A percentile compares a stretch with the other conserved stretches of the same genome.
These are phyloP conservation scores for Bombus ignitus DNA, from an alignment of 1,140 invertebrate species.

Conservation along the genomic window DNA sequence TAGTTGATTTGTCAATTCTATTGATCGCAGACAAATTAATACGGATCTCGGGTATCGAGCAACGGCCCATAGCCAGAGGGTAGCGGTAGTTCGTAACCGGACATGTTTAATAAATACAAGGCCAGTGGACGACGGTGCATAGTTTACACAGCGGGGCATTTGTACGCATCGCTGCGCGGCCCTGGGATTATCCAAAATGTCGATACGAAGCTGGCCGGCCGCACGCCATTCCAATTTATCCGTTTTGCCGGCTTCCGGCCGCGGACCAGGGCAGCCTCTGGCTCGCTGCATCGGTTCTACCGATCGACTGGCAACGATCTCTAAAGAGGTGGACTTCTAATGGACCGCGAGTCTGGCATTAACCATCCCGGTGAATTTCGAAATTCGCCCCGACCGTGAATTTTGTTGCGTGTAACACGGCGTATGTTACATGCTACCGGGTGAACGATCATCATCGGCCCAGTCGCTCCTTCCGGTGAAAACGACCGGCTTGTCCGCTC, in stretches of 20 bases:
- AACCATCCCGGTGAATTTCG: neutral
- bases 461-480: constrained; percentile 29
- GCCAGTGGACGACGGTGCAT: constrained; percentile 44
- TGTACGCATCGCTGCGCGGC: constrained; percentile 60
- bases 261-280: no score
- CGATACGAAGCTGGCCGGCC: constrained; percentile 59
- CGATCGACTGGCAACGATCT: constrained; percentile 38
- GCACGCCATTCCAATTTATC: constrained; percentile 64
- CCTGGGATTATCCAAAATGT: constrained; percentile 68
- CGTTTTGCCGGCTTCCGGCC: constrained; percentile 46
- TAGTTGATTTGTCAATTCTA: neutral
- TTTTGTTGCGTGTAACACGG: constrained; percentile 6
- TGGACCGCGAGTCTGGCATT: constrained; percentile 36
- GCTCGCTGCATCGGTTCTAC: constrained; percentile 6
- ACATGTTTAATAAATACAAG: constrained; percentile 73
- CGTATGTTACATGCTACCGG: neutral
- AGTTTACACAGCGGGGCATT: constrained; percentile 76
- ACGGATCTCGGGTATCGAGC: neutral
- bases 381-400: neutral
- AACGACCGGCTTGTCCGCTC: constrained; percentile 10
- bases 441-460: neutral
- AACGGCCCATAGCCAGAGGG: neutral
- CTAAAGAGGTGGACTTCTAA: constrained; percentile 42
- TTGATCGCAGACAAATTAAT: neutral
- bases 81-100: constrained; percentile 10